Evolutionary conservation across 2,888 invertebrate species (phyloP), one percentile per base, ranked within the genome.

Genomic region (Sphaerophoria taeniata): DNA sequence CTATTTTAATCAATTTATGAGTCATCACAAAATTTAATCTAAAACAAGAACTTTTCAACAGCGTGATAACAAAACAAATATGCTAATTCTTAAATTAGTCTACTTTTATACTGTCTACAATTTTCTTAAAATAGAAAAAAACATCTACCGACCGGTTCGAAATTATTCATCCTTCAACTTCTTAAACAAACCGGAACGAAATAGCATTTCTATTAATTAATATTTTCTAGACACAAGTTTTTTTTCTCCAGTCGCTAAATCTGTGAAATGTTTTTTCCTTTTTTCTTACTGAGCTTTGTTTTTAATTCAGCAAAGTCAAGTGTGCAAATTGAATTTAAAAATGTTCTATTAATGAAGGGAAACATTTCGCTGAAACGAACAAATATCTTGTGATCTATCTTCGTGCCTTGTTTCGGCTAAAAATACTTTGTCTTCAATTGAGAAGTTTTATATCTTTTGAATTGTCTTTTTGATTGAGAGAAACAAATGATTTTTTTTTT

Each of bases 331-430:
- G 36, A 39, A 58, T 34, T 39, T n/a, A 49, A 5, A 60, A 5
- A n/a, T 60, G 36, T 72, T 39, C n/a, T 33, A 72, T 60, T 39
- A 51, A 60, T 72, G 39, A 72, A 55, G 36, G 43, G 34, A n/a
- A 45, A 55, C 6, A 45, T 0, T 39, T 3, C 5, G 4, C 36
- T 39, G 7, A 34, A 39, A n/a, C 36, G 6, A 36, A 69, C 7
- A 0, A 33, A 47, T 16, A 34, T 39, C 39, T 67, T 53, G 51
- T 39, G 67, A 67, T 67, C 51, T 16, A 49, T 49, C 34, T 49
- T 12, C 31, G 5, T 43, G 43, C n/a, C 33, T 63, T 47, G 1
- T 3, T 63, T 63, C 9, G 24, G 24, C 14, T 63, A 14, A 34
- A 49, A 49, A 47, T 63, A 49, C 33, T 14, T 49, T 14, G n/a